phyloP scores from a whole-genome alignment of 2,888 invertebrate genomes.

The Drosophila pegasa region DNA sequence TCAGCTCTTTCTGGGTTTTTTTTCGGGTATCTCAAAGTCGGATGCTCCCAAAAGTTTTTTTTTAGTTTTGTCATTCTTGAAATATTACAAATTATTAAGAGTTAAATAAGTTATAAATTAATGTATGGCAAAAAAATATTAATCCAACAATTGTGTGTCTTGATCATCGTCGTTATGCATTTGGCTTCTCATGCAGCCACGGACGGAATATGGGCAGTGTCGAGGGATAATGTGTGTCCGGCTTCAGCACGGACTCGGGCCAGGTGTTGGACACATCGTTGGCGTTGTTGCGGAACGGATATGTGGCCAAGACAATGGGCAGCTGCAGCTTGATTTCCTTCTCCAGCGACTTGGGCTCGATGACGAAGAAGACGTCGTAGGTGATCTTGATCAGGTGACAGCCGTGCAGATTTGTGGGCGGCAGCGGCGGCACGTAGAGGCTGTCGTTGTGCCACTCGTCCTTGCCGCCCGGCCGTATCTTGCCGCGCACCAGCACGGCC shows the following conservation, averaged over 20 bases:
- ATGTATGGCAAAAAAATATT: slow-evolving; percentile 58
- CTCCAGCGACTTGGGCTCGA: slow-evolving; percentile 95
- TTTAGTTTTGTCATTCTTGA: slow-evolving; percentile 43
- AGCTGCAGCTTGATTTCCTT: slow-evolving; percentile 96
- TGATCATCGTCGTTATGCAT: slow-evolving; percentile 50
- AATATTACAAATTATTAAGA: slow-evolving; percentile 33
- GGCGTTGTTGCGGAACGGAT: slow-evolving; percentile 90
- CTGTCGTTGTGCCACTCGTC: slow-evolving; percentile 95
- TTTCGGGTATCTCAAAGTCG: slow-evolving; percentile 4
- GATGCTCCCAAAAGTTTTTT: slow-evolving; percentile 1
- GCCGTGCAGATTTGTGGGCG: slow-evolving; percentile 96
- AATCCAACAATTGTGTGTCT: slow-evolving; percentile 49
- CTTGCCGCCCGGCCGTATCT: slow-evolving; percentile 91
- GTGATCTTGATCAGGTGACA: slow-evolving; percentile 97
- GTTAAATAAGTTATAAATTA: slow-evolving; percentile 69
- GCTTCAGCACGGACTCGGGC: slow-evolving; percentile 88
- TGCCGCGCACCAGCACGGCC: slow-evolving; percentile 91
- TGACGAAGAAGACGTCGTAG: slow-evolving; percentile 96
- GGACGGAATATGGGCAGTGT: slow-evolving; percentile 96
- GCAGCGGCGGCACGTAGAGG: slow-evolving; percentile 96
- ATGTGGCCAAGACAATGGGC: slow-evolving; percentile 96
- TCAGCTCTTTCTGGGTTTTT: not conserved
- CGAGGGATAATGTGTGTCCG: slow-evolving; percentile 96
- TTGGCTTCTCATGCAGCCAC: slow-evolving; percentile 90
- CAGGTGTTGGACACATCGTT: slow-evolving; percentile 86